Percentiles rank a stretch among this genome's conserved stretches.
These are phyloP conservation scores for Hemiprocne comata DNA, from an alignment of 2,113 vertebrate species.

Conservation along the genomic window DNA sequence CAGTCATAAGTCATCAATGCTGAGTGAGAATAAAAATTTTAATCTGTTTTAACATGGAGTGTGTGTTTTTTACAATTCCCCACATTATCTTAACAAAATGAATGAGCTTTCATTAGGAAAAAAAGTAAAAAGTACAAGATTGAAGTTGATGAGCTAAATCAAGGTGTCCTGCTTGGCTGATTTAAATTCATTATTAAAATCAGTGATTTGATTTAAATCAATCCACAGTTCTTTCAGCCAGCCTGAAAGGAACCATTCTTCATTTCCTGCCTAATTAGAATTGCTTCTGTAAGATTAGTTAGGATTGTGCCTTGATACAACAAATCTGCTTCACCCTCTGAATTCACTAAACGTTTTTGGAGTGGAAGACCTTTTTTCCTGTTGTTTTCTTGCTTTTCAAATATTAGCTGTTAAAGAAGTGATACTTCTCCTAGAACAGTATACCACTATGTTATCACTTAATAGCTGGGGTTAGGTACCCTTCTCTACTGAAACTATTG, in stretches of 20 bases:
- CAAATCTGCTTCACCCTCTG: neutral
- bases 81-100: slow-evolving; percentile 37
- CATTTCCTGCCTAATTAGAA: slow-evolving; percentile 58
- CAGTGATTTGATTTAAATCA: slow-evolving; percentile 69
- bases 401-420: neutral
- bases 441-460: neutral
- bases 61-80: slow-evolving; percentile 23
- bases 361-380: neutral
- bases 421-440: neutral
- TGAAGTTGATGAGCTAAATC: slow-evolving; percentile 65
- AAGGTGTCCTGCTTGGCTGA: slow-evolving; percentile 62
- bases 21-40: neutral
- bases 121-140: slow-evolving; percentile 55
- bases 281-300: slow-evolving; percentile 15
- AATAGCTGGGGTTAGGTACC: neutral
- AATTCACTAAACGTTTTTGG: neutral
- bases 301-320: neutral
- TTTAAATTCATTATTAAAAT: slow-evolving; percentile 65
- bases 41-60: slow-evolving; percentile 15
- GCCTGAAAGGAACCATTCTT: slow-evolving; percentile 34
- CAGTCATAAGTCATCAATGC: slow-evolving; percentile 19
- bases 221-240: slow-evolving; percentile 47
- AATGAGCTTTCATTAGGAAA: slow-evolving; percentile 52
- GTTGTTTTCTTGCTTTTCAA: neutral
- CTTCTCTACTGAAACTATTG: neutral